Evolutionary conservation across 2,888 invertebrate species (phyloP).

Genomic region (Ophion ellenae): DNA sequence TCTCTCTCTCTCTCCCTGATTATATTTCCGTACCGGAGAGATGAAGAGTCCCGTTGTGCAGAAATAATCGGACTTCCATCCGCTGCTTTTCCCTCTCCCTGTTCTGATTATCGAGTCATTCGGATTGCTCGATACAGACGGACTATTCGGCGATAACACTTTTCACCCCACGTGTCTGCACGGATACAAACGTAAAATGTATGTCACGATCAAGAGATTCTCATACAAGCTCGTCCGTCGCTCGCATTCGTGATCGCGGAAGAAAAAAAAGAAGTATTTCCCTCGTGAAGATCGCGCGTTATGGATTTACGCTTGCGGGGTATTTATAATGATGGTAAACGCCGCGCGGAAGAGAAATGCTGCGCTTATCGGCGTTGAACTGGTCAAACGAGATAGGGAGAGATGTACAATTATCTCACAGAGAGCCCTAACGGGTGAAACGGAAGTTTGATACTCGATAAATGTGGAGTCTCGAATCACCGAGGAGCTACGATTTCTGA

Average conservation of each 20-base stretch:
- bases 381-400: constrained; percentile 68
- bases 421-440: constrained; percentile 21
- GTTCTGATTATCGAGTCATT: constrained; percentile 28
- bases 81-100: constrained; percentile 41
- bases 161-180: constrained; percentile 67
- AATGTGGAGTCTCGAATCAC: constrained; percentile 18
- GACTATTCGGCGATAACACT: constrained; percentile 71
- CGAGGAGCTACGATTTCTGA: neutral
- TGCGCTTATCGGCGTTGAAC: constrained; percentile 69
- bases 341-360: constrained; percentile 52
- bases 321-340: constrained; percentile 4
- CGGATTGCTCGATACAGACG: constrained; percentile 38
- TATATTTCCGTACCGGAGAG: neutral
- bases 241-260: neutral
- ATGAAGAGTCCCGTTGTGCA: constrained; percentile 50
- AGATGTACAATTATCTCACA: constrained; percentile 49
- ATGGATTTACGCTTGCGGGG: constrained; percentile 17
- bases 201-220: constrained; percentile 24
- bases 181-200: constrained; percentile 65
- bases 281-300: neutral
- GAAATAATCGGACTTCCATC: constrained; percentile 46
- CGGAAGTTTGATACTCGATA: constrained; percentile 48
- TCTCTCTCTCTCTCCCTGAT: neutral
- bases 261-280: neutral
- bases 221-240: constrained; percentile 1